Conservation (phyloP, 2,888 invertebrate genomes). For the Endotricha flammealis region DNA sequence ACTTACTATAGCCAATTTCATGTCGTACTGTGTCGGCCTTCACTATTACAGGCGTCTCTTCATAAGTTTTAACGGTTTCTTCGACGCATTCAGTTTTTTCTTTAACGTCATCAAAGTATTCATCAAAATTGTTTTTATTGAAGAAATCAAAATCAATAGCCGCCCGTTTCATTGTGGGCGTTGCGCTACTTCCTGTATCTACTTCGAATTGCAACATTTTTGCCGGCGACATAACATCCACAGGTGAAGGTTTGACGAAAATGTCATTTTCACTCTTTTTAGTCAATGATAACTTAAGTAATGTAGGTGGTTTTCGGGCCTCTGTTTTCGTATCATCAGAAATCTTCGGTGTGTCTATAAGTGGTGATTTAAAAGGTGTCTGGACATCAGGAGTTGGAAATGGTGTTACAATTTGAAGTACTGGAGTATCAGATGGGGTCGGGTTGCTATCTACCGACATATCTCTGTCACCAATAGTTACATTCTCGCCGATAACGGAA, state of each 20-base stretch:
- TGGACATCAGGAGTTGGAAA: constrained; percentile 28
- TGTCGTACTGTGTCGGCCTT: constrained; percentile 60
- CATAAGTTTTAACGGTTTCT: constrained; percentile 28
- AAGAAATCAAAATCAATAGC: constrained; percentile 66
- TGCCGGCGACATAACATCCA: constrained; percentile 67
- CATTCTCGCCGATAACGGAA: constrained; percentile 61
- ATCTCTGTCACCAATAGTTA: constrained; percentile 50
- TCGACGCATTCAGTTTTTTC: constrained; percentile 21
- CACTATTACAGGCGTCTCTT: constrained; percentile 58
- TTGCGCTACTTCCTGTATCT: constrained; percentile 45
- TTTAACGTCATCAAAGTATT: constrained; percentile 44
- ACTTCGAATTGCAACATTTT: constrained; percentile 68
- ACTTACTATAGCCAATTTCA: constrained; percentile 70
- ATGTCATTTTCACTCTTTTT: constrained; percentile 49
- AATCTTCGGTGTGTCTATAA: constrained; percentile 44
- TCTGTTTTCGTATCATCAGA: constrained; percentile 16
- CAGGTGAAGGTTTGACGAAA: constrained; percentile 62
- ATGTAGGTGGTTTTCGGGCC: constrained; percentile 31
- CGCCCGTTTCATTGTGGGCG: constrained; percentile 70
- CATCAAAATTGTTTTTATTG: constrained; percentile 52
- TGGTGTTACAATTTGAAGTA: constrained; percentile 25
- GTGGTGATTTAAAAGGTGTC: constrained; percentile 31
- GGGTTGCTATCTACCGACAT: constrained; percentile 38
- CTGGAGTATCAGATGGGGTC: constrained; percentile 28
- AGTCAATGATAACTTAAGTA: constrained; percentile 48